Conservation (phyloP, 2,888 invertebrate genomes). For the Atrina japonica region DNA sequence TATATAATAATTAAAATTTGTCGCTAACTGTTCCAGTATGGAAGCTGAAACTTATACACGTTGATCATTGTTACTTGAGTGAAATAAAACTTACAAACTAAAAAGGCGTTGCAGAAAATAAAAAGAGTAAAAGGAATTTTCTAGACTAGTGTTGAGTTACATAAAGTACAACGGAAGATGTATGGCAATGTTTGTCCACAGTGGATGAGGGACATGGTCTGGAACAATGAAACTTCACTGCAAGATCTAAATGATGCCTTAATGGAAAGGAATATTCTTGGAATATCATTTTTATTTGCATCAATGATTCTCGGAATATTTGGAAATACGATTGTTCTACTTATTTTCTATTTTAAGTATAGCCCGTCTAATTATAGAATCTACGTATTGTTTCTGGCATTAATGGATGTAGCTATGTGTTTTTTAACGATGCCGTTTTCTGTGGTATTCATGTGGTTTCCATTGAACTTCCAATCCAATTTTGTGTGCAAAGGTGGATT, state of each 20-base stretch:
- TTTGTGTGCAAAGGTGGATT: conserved; percentile 45
- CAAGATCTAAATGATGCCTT: conserved; percentile 3
- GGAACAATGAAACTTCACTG: conserved; percentile 7
- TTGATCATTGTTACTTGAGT: no score
- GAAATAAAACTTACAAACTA: no score
- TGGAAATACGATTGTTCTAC: conserved; percentile 51
- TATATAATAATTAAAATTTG: no score
- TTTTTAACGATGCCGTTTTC: conserved; percentile 50
- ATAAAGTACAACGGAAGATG: no score
- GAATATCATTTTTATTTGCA: conserved; percentile 45
- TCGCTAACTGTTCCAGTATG: no score
- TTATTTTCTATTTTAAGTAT: conserved; percentile 48
- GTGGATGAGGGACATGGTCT: conserved; percentile 4
- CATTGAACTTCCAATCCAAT: conserved; percentile 42
- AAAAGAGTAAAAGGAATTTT: no score
- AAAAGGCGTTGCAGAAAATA: no score
- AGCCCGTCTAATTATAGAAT: conserved; percentile 49
- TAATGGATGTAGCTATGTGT: conserved; percentile 51
- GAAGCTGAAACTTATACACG: no score
- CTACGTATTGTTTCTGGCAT: conserved; percentile 52
- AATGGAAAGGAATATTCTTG: conserved; percentile 21
- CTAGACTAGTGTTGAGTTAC: no score
- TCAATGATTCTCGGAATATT: conserved; percentile 48
- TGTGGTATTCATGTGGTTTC: conserved; percentile 49
- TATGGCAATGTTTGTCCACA: conserved; percentile 5